Evolutionary conservation across 2,113 vertebrate genomes (phyloP), one percentile per base, ranked within the genome.

Genomic region (cat (Felis catus)): DNA sequence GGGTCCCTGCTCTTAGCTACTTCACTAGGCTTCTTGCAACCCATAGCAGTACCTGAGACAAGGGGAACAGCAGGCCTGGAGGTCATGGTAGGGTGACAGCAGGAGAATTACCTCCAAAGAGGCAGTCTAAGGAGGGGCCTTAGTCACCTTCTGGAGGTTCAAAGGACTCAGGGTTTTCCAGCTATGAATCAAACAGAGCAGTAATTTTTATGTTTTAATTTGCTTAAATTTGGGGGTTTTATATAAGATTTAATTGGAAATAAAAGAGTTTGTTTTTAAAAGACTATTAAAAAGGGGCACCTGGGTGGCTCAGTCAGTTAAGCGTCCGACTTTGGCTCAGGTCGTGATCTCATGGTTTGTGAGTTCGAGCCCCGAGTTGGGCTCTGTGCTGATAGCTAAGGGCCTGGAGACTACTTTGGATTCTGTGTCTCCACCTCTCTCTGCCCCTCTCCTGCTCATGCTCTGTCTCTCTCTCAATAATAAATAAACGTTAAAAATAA

Each of bases 131-230:
- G 21, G 23, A 29, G 9, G 9, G 29, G 48, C 25, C 79, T 92
- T 4, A 13, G 31, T n/a, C 8, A 51, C 4, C 19, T 23, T 31
- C 27, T 85, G 15, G 16, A 86, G 27, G n/a, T 8, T 81, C 45
- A 78, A 61, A 90, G n/a, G 39, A 23, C n/a, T 82, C 23, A 33
- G 51, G 53, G 7, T 18, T 76, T 68, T 73, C 53, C 19, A 86
- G 55, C 10, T 53, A 23, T 7, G 29, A n/a, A 66, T 51, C 86
- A 29, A 63, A 58, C 5, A 68, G 41, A 90, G 27, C 3, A 90
- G 23, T 61, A 29, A 13, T 78, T 86, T 74, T 71, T 51, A 76
- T 66, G 45, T 74, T 79, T n/a, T 48, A 70, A 93, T 93, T 36
- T 89, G 27, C 25, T 81, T 71, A 51, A 39, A 36, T 80, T 6